These are phyloP conservation scores for Meleagris gallopavo DNA, from an alignment of 2,113 vertebrate genomes.

Conservation along the genomic window DNA sequence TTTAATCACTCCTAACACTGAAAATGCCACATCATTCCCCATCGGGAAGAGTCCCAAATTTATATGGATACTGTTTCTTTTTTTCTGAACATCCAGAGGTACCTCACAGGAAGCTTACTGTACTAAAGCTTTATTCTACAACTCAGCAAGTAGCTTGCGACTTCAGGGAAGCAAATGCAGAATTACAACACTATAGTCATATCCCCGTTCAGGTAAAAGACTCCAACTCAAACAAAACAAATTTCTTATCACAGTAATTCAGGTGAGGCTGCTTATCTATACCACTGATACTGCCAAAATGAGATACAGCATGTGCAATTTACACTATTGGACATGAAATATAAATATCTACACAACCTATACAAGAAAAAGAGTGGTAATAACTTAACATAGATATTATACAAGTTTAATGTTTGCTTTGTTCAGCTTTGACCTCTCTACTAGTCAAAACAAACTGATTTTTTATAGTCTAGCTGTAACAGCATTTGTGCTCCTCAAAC, in stretches of 20 bases:
- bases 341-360: not conserved
- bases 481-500: not conserved
- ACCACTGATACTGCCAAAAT: not conserved
- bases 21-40: not conserved
- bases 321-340: not conserved
- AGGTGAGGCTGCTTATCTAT: not conserved
- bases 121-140: not conserved
- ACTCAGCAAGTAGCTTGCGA: not conserved
- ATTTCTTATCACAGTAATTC: not conserved
- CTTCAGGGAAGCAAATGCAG: not conserved
- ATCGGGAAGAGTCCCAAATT: not conserved
- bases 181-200: not conserved
- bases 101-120: not conserved
- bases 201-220: not conserved
- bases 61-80: not conserved
- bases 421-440: not conserved
- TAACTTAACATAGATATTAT: not conserved
- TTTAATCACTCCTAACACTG: not conserved
- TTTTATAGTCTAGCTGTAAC: not conserved
- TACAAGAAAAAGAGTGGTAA: not conserved
- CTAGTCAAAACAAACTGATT: not conserved
- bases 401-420: not conserved
- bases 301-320: not conserved
- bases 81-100: not conserved
- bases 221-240: not conserved